Conservation (phyloP, 30 jellyfish, hydroid and myxozoan species). For the Catostylus mosaicus region DNA sequence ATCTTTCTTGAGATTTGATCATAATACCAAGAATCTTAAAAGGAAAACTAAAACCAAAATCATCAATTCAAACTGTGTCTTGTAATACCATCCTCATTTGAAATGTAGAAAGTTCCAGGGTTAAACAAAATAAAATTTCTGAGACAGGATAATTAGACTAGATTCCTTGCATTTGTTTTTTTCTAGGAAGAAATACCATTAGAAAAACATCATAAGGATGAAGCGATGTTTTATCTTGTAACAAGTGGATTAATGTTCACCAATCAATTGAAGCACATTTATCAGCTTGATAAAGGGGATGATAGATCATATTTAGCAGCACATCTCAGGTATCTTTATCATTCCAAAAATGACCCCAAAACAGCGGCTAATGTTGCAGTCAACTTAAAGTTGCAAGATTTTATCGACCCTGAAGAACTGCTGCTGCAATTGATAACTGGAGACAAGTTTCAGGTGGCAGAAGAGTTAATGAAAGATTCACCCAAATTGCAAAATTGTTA, state of each 20-base stretch:
- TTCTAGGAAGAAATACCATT: constrained; percentile 21
- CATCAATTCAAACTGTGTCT: no score
- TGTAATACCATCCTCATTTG: no score
- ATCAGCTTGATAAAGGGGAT: constrained; percentile 50
- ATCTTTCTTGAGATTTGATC: no score
- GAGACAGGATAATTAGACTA: no score
- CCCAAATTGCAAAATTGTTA: constrained; percentile 61
- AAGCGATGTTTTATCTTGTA: constrained; percentile 67
- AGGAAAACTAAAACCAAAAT: no score
- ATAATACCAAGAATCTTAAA: no score
- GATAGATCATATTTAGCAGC: constrained; percentile 41
- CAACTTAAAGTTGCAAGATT: constrained; percentile 71
- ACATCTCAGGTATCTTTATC: constrained; percentile 29
- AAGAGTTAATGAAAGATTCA: constrained; percentile 58
- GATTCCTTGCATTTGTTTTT: not conserved
- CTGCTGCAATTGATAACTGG: constrained; percentile 78
- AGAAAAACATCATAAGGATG: constrained; percentile 25
- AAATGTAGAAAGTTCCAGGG: not conserved
- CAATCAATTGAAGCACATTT: constrained; percentile 30
- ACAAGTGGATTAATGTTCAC: constrained; percentile 38
- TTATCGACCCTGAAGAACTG: constrained; percentile 63
- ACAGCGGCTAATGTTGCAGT: constrained; percentile 73
- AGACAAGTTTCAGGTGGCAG: constrained; percentile 92
- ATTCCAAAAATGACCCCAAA: constrained; percentile 68
- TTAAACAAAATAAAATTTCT: not conserved